Evolutionary conservation across 2,113 vertebrate genomes (phyloP).

Genomic region (Oryzias celebensis): DNA sequence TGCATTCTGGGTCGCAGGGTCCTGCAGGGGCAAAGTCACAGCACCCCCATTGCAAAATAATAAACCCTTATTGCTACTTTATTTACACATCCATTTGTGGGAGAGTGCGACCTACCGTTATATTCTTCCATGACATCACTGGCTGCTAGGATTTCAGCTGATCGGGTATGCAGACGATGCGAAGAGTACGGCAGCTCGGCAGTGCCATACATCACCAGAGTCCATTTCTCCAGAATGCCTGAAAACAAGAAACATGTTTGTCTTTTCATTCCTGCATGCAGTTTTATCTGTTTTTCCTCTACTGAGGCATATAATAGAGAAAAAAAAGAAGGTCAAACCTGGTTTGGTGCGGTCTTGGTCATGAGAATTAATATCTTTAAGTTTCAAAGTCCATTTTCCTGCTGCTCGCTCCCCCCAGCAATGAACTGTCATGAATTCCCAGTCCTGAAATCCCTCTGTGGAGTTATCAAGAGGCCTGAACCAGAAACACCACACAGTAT

Average conservation of each 20-base stretch:
- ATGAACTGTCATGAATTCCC: conserved; percentile 97
- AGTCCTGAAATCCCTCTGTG: conserved; percentile 90
- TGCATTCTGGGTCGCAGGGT: conserved; percentile 91
- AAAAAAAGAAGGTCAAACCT: conserved; percentile 71
- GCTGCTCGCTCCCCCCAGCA: conserved; percentile 92
- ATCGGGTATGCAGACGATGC: conserved; percentile 81
- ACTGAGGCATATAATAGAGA: conserved; percentile 1
- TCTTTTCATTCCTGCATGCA: conserved; percentile 14
- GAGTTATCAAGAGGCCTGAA: conserved; percentile 90
- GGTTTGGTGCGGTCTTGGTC: conserved; percentile 79
- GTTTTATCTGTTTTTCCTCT: conserved; percentile 19
- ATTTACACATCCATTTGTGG: too few relatives aligned
- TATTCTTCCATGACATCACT: conserved; percentile 87
- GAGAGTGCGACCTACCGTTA: conserved; percentile 75
- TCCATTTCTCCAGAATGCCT: conserved; percentile 91
- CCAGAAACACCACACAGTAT: conserved; percentile 22
- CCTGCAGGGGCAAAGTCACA: conserved; percentile 73
- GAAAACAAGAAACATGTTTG: conserved; percentile 14
- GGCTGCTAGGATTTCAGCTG: conserved; percentile 66
- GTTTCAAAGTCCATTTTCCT: conserved; percentile 91
- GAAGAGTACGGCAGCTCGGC: conserved; percentile 81
- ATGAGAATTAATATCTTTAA: conserved; percentile 85
- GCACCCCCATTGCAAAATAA: conserved; percentile 2
- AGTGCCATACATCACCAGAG: conserved; percentile 91
- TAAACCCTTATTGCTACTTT: too few relatives aligned